Conservation (phyloP, 2,888 invertebrate genomes). For the Abrostola tripartita region DNA sequence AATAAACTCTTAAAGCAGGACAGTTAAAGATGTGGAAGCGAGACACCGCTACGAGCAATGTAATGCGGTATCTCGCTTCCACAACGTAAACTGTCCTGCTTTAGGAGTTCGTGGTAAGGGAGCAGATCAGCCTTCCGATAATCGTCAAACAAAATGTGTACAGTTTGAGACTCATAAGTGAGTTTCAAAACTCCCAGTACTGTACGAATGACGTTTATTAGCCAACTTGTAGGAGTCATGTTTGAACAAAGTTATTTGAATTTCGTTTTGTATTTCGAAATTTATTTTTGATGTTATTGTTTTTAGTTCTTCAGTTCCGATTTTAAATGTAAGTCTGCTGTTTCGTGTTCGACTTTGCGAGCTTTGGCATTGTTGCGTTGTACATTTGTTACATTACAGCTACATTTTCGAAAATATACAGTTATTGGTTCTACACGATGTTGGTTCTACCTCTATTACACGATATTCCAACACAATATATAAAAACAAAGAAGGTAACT, state of each 20-base stretch:
- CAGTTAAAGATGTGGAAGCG: too few species aligned
- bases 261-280: constrained; percentile 22
- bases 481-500: not conserved
- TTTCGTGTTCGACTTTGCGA: not conserved
- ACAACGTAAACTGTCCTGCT: too few species aligned
- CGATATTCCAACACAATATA: not conserved
- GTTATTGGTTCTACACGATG: too few species aligned
- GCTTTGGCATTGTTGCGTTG: not conserved
- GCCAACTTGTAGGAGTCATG: constrained; percentile 24
- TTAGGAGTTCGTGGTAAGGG: too few species aligned
- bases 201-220: constrained; percentile 36
- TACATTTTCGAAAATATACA: too few species aligned
- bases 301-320: constrained; percentile 18
- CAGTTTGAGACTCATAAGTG: constrained; percentile 30
- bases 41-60: too few species aligned
- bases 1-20: too few species aligned
- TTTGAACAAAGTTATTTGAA: constrained; percentile 31
- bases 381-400: too few species aligned
- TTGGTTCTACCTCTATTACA: too few species aligned
- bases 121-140: too few species aligned
- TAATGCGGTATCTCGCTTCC: too few species aligned
- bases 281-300: constrained; percentile 28
- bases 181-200: constrained; percentile 38
- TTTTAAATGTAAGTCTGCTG: not conserved
- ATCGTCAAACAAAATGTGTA: not conserved